phyloP scores from a whole-genome alignment of 37 sponge, comb jelly and placozoan genomes.

The Ianthella basta region DNA sequence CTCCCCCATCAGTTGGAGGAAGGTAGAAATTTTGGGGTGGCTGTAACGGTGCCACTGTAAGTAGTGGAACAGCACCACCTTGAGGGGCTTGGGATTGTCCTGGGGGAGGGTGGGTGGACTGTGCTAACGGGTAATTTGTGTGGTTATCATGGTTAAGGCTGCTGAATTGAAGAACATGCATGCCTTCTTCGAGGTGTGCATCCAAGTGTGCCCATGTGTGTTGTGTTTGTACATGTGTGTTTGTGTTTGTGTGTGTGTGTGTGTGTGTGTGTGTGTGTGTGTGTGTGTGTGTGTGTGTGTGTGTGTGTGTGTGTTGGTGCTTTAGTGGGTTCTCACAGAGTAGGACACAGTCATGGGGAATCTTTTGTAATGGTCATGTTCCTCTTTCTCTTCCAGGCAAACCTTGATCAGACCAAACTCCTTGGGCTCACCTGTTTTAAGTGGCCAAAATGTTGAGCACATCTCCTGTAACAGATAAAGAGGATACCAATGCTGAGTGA shows the following conservation, averaged over 20 bases:
- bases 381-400: background rate
- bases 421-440: background rate
- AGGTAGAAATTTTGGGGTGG: conserved; percentile 1
- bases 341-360: background rate
- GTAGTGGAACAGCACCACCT: conserved; percentile 6
- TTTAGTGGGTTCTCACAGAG: background rate
- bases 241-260: too few relatives aligned
- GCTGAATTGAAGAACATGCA: too few relatives aligned
- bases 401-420: background rate
- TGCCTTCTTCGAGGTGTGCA: too few relatives aligned
- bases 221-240: too few relatives aligned
- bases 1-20: conserved; percentile 22
- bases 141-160: too few relatives aligned
- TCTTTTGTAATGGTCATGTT: background rate
- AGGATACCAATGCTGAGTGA: background rate
- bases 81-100: too few relatives aligned
- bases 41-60: background rate
- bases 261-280: too few relatives aligned
- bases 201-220: too few relatives aligned
- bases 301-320: background rate
- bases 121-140: too few relatives aligned
- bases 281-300: too few relatives aligned
- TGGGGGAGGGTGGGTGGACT: too few relatives aligned
- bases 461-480: background rate
- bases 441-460: conserved; percentile 16